Evolutionary conservation across 2,888 invertebrate genomes (phyloP), one percentile per base, ranked within the genome.

Genomic region (Tortricodes alternella): DNA sequence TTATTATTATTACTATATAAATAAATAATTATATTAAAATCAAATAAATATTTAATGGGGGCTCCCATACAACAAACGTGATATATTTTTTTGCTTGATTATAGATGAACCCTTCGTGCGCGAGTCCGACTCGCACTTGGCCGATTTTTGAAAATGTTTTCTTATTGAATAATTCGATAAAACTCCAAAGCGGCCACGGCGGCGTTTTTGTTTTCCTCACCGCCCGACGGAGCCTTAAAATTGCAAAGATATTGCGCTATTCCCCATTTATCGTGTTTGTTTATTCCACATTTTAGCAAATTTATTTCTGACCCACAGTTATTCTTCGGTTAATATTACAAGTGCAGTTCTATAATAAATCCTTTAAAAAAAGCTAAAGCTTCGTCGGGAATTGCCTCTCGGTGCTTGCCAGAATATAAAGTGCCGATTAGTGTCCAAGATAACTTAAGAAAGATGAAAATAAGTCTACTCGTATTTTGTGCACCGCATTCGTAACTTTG

Each of bases 271-370:
- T 27, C 13, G 24, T 37, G 27, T 44, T 55, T 44, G 23, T 50
- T 29, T 44, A 49, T 32, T 27, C 18, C 49, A 44, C 23, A 32
- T 32, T 50, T 44, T 29, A 21, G 23, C 16, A 56, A 56, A 56
- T 56, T 49, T 56, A 56, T 37, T 43, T 37, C 19, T 11, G 43
- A 35, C 34, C 41, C 39, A 15, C 3, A 24, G 35, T 46, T 34
- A 24, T 48, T 48, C 37, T 15, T 23, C 16, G 15, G 44, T 44
- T 50, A 56, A 56, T 29, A 43, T 56, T 56, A 29, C 50, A 43
- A 50, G 49, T 44, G 21, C 49, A 56, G 49, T 50, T 44, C 49
- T 23, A 19, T 41, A 11, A 44, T 56, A 56, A 56, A 56, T 56
- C 56, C 44, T 44, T 35, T 23, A 15, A 56, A 44, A 48, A 38